These are phyloP conservation scores for Perdita meconis DNA, from an alignment of 2,888 invertebrate genomes.

Conservation along the genomic window DNA sequence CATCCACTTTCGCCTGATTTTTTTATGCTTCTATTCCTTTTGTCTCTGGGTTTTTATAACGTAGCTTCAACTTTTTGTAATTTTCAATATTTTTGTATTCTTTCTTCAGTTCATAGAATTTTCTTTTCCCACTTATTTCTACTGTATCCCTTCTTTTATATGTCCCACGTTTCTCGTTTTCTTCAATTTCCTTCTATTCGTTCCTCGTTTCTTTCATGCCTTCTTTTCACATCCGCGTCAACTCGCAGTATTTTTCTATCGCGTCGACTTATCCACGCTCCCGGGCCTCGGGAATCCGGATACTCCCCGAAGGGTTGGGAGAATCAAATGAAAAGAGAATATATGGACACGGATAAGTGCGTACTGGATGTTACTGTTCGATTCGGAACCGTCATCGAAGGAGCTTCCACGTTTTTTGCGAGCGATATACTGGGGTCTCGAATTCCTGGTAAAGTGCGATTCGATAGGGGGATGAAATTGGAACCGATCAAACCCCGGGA, in stretches of 20 bases:
- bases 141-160: background rate
- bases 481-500: slow-evolving; percentile 44
- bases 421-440: slow-evolving; percentile 28
- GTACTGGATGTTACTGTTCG: slow-evolving; percentile 43
- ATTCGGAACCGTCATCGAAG: slow-evolving; percentile 43
- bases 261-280: slow-evolving; percentile 36
- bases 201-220: background rate
- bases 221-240: slow-evolving; percentile 4
- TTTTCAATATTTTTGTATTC: background rate
- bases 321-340: slow-evolving; percentile 56
- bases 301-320: slow-evolving; percentile 65
- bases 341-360: slow-evolving; percentile 57
- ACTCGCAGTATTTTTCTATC: slow-evolving; percentile 41
- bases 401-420: slow-evolving; percentile 6
- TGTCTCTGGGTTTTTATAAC: too few relatives aligned
- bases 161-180: background rate
- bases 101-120: background rate
- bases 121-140: background rate
- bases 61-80: too few relatives aligned
- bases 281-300: slow-evolving; percentile 65
- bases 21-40: too few relatives aligned
- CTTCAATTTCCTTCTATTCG: background rate
- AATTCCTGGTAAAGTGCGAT: slow-evolving; percentile 37
- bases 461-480: slow-evolving; percentile 56
- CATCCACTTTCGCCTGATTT: too few relatives aligned